Evolutionary conservation across 2,797 vertebrate species (phyloP).

Genomic region (Melanotaenia parkinsoni): DNA sequence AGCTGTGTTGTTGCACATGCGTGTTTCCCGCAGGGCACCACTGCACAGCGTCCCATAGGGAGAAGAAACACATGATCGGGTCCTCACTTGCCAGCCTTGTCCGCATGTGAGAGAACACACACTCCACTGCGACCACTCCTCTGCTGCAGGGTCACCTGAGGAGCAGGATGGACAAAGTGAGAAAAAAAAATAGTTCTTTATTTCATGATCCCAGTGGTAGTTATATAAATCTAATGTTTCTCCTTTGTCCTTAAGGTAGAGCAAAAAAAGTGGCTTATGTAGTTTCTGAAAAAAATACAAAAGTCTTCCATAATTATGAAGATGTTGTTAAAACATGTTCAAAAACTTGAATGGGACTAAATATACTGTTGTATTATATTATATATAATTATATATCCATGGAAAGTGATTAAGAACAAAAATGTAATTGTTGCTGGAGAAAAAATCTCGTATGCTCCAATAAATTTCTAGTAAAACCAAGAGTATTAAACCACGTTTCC

Average conservation of each 20-base stretch:
- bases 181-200: not conserved
- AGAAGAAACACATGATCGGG: conserved; percentile 95
- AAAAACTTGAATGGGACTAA: not conserved
- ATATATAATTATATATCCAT: not conserved
- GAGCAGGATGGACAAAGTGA: conserved; percentile 2
- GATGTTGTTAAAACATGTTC: not conserved
- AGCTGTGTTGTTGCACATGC: conserved; percentile 96
- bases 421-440: not conserved
- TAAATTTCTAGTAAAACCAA: not conserved
- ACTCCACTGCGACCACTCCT: conserved; percentile 99
- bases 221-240: not conserved
- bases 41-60: conserved; percentile 97
- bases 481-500: too few species aligned
- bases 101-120: conserved; percentile 97
- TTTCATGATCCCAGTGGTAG: not conserved
- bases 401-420: not conserved
- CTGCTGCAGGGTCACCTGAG: conserved; percentile 94
- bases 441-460: not conserved
- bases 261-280: not conserved
- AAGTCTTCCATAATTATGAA: not conserved
- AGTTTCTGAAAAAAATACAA: too few species aligned
- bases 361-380: too few species aligned
- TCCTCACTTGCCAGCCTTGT: conserved; percentile 96
- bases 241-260: not conserved
- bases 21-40: conserved; percentile 93